A percentile compares a stretch with the other conserved stretches of the same genome.
phyloP scores from a whole-genome alignment of 2,888 invertebrate species.

The Lithodes maja region DNA sequence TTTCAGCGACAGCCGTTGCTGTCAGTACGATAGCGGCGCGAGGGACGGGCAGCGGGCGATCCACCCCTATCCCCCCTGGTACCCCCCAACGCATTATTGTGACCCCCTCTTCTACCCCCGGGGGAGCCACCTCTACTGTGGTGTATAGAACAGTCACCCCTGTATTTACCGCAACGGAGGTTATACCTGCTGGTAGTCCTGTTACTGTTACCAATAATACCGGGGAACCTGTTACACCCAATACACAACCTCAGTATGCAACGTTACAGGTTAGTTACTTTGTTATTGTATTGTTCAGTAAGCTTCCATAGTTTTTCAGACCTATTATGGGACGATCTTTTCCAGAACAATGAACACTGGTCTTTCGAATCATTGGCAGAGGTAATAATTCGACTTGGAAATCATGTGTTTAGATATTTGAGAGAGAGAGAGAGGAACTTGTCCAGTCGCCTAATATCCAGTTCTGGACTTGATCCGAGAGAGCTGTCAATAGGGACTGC shows the following conservation, averaged over 20 bases:
- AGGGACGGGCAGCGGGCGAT: slow-evolving; percentile 1
- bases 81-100: slow-evolving; percentile 70
- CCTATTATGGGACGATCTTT: too few species aligned
- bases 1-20: slow-evolving; percentile 48
- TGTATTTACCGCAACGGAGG: slow-evolving; percentile 47
- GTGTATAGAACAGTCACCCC: slow-evolving; percentile 65
- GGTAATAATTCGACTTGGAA: too few species aligned
- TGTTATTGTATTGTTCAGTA: background rate
- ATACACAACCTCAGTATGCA: slow-evolving; percentile 69
- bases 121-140: slow-evolving; percentile 58
- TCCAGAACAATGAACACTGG: too few species aligned
- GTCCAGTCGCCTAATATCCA: too few species aligned
- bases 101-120: slow-evolving; percentile 46
- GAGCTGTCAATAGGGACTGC: too few species aligned
- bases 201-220: slow-evolving; percentile 23
- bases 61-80: slow-evolving; percentile 48
- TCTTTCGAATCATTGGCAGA: too few species aligned
- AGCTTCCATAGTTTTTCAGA: too few species aligned
- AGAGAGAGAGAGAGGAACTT: too few species aligned
- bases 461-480: too few species aligned
- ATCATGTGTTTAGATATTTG: too few species aligned
- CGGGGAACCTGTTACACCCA: slow-evolving; percentile 24
- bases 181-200: slow-evolving; percentile 46
- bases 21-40: slow-evolving; percentile 49
- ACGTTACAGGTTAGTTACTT: slow-evolving; percentile 56